Evolutionary conservation across 2,888 invertebrate species (phyloP).

Genomic region (Choristoneura rosaceana): DNA sequence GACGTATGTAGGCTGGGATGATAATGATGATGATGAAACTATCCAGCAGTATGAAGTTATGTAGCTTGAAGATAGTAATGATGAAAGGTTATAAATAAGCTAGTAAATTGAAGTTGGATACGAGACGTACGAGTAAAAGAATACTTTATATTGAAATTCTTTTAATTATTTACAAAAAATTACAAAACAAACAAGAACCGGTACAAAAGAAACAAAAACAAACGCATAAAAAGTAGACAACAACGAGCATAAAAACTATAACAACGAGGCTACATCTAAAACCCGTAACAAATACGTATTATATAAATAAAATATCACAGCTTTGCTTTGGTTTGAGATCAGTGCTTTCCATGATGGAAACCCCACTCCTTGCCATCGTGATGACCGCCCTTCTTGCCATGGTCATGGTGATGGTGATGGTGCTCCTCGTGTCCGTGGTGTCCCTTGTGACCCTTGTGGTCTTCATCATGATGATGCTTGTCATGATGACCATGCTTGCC

Average conservation of each 20-base stretch:
- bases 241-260: conserved; percentile 24
- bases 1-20: too few species aligned
- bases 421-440: conserved; percentile 81
- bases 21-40: too few species aligned
- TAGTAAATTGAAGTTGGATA: neutral
- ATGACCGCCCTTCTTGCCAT: conserved; percentile 81
- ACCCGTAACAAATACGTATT: conserved; percentile 25
- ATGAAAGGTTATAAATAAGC: neutral
- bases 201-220: conserved; percentile 10
- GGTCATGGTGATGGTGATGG: conserved; percentile 78
- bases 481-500: conserved; percentile 79
- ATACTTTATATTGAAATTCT: conserved; percentile 1
- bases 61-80: neutral
- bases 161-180: conserved; percentile 35
- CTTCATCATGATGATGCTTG: conserved; percentile 77
- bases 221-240: conserved; percentile 14
- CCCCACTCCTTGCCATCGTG: conserved; percentile 79
- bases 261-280: conserved; percentile 16
- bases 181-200: conserved; percentile 13
- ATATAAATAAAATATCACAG: conserved; percentile 70
- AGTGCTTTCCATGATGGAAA: conserved; percentile 80
- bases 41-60: too few species aligned
- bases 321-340: conserved; percentile 56
- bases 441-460: conserved; percentile 80
- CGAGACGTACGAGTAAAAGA: too few species aligned